These are phyloP conservation scores for Pachyrhynchus sulphureomaculatus DNA, from an alignment of 1,140 invertebrate genomes.

Conservation along the genomic window DNA sequence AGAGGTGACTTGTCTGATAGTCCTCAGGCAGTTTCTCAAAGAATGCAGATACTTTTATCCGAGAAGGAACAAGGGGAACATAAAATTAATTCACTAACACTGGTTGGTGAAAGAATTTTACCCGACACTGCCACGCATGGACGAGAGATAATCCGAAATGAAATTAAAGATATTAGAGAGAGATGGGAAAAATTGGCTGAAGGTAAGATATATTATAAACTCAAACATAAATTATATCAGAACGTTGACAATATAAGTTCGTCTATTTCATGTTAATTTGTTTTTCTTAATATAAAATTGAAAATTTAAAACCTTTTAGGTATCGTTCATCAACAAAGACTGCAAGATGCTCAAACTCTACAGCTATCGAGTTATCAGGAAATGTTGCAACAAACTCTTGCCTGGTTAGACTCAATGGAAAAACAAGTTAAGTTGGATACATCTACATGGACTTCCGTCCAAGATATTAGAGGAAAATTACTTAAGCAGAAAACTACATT, in stretches of 20 bases:
- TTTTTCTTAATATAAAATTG: too few relatives aligned
- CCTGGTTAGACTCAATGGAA: constrained; percentile 88
- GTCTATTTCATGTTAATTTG: too few relatives aligned
- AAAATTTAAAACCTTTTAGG: too few relatives aligned
- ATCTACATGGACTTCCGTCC: constrained; percentile 69
- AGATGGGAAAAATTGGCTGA: constrained; percentile 84
- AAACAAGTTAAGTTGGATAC: constrained; percentile 74
- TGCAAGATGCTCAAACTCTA: constrained; percentile 79
- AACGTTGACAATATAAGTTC: too few relatives aligned
- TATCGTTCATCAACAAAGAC: constrained; percentile 78
- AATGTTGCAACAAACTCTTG: constrained; percentile 74
- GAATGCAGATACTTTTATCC: constrained; percentile 73
- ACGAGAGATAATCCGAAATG: constrained; percentile 81
- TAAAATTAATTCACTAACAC: constrained; percentile 69
- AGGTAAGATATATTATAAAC: constrained; percentile 50
- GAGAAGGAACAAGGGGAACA: constrained; percentile 83
- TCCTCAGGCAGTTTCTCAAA: constrained; percentile 62
- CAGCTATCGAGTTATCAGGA: constrained; percentile 86
- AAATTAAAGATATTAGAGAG: constrained; percentile 74
- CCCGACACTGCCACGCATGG: constrained; percentile 89
- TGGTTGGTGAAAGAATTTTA: constrained; percentile 81
- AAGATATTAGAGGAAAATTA: constrained; percentile 84
- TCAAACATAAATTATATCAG: too few relatives aligned
- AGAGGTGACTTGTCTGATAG: constrained; percentile 52
- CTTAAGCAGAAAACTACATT: constrained; percentile 83